Evolutionary conservation across 2,888 invertebrate species (phyloP).

Genomic region (Orchesellides sinensis): DNA sequence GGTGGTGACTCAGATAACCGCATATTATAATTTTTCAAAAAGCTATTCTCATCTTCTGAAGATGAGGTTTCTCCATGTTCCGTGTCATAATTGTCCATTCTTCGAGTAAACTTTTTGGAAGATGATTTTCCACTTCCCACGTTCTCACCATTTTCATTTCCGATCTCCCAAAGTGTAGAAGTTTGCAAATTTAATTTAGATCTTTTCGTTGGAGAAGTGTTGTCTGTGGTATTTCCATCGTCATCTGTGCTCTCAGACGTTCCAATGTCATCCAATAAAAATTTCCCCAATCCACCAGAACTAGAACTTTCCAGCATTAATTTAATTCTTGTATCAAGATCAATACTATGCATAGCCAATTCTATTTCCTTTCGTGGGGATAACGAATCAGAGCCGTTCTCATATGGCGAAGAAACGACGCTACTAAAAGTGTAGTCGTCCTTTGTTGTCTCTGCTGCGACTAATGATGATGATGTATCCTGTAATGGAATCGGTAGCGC

Average conservation of each 20-base stretch:
- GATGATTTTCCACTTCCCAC: conserved; percentile 72
- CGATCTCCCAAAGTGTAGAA: conserved; percentile 69
- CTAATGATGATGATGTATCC: too few species aligned
- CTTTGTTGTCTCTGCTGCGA: too few species aligned
- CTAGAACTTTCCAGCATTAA: conserved; percentile 86
- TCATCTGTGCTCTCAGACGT: conserved; percentile 63
- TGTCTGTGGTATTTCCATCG: conserved; percentile 67
- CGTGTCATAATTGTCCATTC: conserved; percentile 70
- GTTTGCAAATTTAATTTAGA: conserved; percentile 58
- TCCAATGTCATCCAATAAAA: conserved; percentile 64
- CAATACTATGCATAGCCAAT: too few species aligned
- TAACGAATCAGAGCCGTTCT: too few species aligned
- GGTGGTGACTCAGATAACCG: too few species aligned
- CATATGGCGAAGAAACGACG: background rate
- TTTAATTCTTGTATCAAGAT: conserved; percentile 87
- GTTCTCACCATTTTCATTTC: conserved; percentile 74
- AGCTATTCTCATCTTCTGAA: background rate
- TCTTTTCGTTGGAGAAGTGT: conserved; percentile 42
- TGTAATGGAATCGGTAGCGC: too few species aligned
- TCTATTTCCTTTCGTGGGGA: background rate
- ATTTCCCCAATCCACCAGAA: conserved; percentile 51
- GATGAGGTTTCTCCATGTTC: background rate
- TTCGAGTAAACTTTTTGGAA: conserved; percentile 73
- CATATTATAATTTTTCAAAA: too few species aligned
- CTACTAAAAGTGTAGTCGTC: background rate